Evolutionary conservation across 2,888 invertebrate species (phyloP).

Genomic region (Drosophila yooni): DNA sequence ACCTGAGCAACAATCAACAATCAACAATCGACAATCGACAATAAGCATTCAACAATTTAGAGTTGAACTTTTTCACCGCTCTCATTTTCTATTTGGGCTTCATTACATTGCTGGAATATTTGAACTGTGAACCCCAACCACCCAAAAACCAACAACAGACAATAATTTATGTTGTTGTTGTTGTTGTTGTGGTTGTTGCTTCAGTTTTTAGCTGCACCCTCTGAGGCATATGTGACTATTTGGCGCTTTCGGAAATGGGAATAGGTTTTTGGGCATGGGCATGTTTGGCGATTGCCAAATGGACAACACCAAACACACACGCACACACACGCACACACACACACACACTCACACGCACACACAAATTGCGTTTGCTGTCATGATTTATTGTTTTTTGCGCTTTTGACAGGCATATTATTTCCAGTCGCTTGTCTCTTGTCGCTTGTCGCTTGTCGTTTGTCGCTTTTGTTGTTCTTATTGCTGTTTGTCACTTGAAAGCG

Average conservation of each 20-base stretch:
- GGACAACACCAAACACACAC: conserved; percentile 23
- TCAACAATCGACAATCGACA: conserved; percentile 8
- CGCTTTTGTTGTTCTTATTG: conserved; percentile 40
- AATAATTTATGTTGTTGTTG: neutral
- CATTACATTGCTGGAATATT: conserved; percentile 55
- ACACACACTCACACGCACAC: neutral
- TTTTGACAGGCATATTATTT: conserved; percentile 74
- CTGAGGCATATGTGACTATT: conserved; percentile 38
- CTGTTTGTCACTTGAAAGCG: conserved; percentile 47
- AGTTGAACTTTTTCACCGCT: conserved; percentile 34
- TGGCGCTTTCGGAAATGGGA: conserved; percentile 36
- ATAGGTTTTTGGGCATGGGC: conserved; percentile 5
- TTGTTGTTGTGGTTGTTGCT: conserved; percentile 30
- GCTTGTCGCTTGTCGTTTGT: conserved; percentile 27
- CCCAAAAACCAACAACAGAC: conserved; percentile 17
- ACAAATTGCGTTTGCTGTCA: conserved; percentile 51
- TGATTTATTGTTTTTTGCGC: conserved; percentile 68
- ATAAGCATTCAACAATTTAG: conserved; percentile 39
- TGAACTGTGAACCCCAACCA: conserved; percentile 17
- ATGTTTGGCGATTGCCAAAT: conserved; percentile 52
- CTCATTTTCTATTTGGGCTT: conserved; percentile 49
- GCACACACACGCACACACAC: neutral
- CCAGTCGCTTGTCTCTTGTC: conserved; percentile 42
- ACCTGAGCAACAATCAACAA: conserved; percentile 25
- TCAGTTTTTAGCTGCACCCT: conserved; percentile 30